Base-by-base conservation (phyloP, 2,797 vertebrate species). In the Melopsittacus undulatus region DNA sequence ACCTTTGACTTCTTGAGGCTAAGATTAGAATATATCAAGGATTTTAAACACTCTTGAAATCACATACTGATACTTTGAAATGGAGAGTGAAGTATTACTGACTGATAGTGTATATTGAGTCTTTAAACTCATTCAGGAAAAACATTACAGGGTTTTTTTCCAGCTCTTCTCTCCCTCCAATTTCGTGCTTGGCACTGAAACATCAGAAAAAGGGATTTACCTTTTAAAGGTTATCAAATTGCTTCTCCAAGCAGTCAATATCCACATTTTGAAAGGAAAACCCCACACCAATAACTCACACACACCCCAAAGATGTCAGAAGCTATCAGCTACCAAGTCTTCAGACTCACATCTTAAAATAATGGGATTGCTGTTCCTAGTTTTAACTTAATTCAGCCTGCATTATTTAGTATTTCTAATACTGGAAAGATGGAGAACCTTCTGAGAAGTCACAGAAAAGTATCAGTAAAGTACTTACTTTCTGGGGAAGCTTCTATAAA, bases 1-100 rank as follows among this genome's bases (percentile, higher is more conserved):
- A 62, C 92, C 95, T 97, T 95, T 96, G 95, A 94, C 95, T 96
- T 94, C 72, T 94, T 15, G 75, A 96, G 87, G 90, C 81, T 92
- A 94, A 87, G 91, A 90, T 85, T 90, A 84, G 92, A 96, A 94
- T 76, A 79, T 72, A 94, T 95, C 78, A 95, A 96, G 92, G 87
- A 94, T 92, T 94, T 94, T 89, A 88, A 96, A 96, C 81, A 90
- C 89, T 96, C 87, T 95, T 85, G 27, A 95, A 96, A 93, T 81
- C 74, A 92, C 90, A 91, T 32, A 94, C 72, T 27, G 68, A 81
- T 87, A 82, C 82, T 95, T 72, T 86, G 91, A 93, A 94, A 86
- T 26, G 5, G 57, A 61, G 49, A 87, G 49, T 48, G 62, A 45
- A 95, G 82, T 69, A 90, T 54, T 74, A 77, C 70, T 64, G 45